Evolutionary conservation across 2,113 vertebrate genomes (phyloP), one percentile per base, ranked within the genome.

Genomic region (Ifrita kowaldi): DNA sequence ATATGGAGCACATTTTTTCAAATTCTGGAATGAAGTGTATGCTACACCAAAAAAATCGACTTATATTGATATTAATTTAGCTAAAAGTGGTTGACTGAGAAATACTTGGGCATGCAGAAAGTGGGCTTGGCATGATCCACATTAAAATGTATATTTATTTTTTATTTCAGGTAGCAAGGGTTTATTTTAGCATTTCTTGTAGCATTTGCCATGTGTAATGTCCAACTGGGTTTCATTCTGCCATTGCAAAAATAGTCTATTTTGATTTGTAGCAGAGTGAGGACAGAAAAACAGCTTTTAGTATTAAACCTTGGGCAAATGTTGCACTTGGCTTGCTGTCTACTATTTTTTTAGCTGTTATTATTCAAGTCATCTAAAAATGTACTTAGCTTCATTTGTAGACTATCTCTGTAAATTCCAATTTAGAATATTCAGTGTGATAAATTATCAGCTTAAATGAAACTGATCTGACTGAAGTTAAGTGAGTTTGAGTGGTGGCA

Each of bases 1-100:
- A 57, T 70, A 75, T 23, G 80, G 60, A 92, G 87, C 76, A 87
- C 65, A 55, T 82, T 93, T 96, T 80, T 68, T 81, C 76, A 41
- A 89, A 88, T 94, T 94, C 33, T 94, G 81, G 89, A 91, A 94
- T 89, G 78, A 97, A 93, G 33, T 67, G 26, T 84, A 81, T 35
- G 80, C 91, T 96, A 87, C 85, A 89, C 73, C 87, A 95, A 95
- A 94, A 96, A 91, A 90, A 70, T 96, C 85, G 90, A 94, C 91
- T 96, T 95, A 53, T 75, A 95, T 87, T 93, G 87, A 88, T 97
- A 96, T 90, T 97, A 97, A 96, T 94, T 97, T 87, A 92, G 91
- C 69, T 88, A 79, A 95, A 96, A 95, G 59, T 76, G 75, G 95
- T 91, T 95, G 93, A 94, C 87, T 94, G 89, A 87, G 88, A 94